Evolutionary conservation across 2,888 invertebrate species (phyloP).

Genomic region (Harpagoxenus sublaevis): DNA sequence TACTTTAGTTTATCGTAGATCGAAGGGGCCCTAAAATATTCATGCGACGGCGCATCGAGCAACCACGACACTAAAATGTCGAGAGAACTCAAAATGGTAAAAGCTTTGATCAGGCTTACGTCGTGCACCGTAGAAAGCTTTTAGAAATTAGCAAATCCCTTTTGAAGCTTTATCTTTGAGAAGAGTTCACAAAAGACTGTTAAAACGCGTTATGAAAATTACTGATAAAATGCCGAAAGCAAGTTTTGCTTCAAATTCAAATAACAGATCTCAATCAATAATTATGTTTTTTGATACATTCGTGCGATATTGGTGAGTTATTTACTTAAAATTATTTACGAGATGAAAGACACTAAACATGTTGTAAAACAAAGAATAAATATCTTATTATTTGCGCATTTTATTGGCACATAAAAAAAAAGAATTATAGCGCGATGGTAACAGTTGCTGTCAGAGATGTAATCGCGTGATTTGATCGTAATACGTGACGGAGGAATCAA

Average conservation of each 20-base stretch:
- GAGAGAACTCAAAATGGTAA: slow-evolving; percentile 48
- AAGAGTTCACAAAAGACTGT: slow-evolving; percentile 39
- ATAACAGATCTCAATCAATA: background rate
- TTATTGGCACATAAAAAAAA: background rate
- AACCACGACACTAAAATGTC: slow-evolving; percentile 45
- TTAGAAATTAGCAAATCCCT: slow-evolving; percentile 53
- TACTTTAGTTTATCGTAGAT: slow-evolving; percentile 47
- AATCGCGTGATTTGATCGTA: slow-evolving; percentile 5
- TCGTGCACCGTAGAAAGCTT: slow-evolving; percentile 41
- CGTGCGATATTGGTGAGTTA: background rate
- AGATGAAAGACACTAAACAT: background rate
- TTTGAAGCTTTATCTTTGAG: slow-evolving; percentile 51
- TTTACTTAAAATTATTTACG: background rate
- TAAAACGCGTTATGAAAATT: slow-evolving; percentile 33
- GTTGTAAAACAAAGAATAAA: background rate
- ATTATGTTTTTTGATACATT: background rate
- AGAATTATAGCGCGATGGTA: background rate
- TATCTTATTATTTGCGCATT: background rate
- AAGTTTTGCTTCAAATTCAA: slow-evolving; percentile 2
- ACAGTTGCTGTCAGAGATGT: background rate
- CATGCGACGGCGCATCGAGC: slow-evolving; percentile 38
- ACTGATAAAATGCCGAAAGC: slow-evolving; percentile 15
- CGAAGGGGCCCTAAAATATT: slow-evolving; percentile 51
- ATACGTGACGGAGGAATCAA: background rate
- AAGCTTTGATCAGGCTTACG: slow-evolving; percentile 51